These are phyloP conservation scores for Neodiprion virginianus DNA, from an alignment of 1,140 invertebrate genomes.

Conservation along the genomic window DNA sequence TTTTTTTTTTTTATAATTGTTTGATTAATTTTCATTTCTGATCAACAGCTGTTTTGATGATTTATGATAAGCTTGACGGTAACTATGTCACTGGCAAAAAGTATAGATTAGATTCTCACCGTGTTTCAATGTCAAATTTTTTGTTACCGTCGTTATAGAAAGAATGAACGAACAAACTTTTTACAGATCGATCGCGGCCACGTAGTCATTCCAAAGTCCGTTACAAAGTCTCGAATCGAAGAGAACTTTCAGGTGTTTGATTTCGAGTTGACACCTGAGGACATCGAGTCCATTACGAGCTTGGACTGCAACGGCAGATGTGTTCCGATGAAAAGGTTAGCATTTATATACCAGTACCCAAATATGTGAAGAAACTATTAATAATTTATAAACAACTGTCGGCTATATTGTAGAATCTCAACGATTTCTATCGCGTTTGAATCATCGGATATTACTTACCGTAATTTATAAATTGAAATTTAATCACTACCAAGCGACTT, in stretches of 20 bases:
- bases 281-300: slow-evolving; percentile 48
- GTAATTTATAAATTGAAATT: no score
- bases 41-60: no score
- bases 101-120: no score
- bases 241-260: slow-evolving; percentile 67
- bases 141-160: neutral
- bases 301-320: slow-evolving; percentile 48
- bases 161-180: neutral
- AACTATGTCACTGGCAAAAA: neutral
- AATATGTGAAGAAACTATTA: neutral
- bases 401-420: no score
- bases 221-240: slow-evolving; percentile 63
- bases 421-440: no score
- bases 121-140: no score
- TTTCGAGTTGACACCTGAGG: slow-evolving; percentile 58
- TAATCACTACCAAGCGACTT: no score
- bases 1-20: neutral
- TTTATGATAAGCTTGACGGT: neutral
- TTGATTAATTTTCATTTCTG: no score
- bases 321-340: slow-evolving; percentile 42
- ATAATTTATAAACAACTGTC: no score
- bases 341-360: slow-evolving; percentile 5
- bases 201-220: slow-evolving; percentile 63
- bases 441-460: no score
- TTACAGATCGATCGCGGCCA: neutral